Evolutionary conservation across 2,797 vertebrate species (phyloP).

Genomic region (Gastrophryne carolinensis): DNA sequence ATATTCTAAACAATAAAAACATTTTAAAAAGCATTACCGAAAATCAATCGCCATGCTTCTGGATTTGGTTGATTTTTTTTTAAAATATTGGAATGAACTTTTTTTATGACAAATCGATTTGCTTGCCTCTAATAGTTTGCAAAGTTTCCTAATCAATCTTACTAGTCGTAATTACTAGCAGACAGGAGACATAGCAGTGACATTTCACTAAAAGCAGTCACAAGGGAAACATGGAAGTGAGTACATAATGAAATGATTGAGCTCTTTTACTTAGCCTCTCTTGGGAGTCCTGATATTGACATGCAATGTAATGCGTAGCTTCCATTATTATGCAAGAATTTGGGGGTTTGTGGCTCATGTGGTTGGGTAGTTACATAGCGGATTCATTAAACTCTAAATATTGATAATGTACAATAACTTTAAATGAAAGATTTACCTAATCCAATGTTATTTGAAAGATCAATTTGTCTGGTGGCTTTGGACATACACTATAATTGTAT

Average conservation of each 20-base stretch:
- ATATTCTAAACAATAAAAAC: no score
- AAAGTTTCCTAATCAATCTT: conserved; percentile 49
- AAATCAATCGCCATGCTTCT: no score
- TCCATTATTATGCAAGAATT: conserved; percentile 20
- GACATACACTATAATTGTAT: no score
- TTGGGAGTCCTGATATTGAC: conserved; percentile 38
- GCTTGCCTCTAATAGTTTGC: conserved; percentile 39
- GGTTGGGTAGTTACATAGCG: background rate
- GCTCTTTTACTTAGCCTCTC: conserved; percentile 45
- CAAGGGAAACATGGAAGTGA: conserved; percentile 34
- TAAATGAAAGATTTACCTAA: no score
- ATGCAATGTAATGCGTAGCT: conserved; percentile 33
- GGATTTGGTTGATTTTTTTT: no score
- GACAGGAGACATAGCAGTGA: conserved; percentile 38
- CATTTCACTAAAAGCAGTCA: conserved; percentile 40
- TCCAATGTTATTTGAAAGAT: no score
- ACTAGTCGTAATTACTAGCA: conserved; percentile 45
- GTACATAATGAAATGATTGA: conserved; percentile 52
- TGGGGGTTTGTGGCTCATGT: conserved; percentile 18
- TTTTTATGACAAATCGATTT: no score
- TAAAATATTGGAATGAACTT: no score
- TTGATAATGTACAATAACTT: no score
- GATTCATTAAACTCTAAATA: no score
- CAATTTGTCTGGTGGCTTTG: no score
- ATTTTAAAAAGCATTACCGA: no score